phyloP scores from a whole-genome alignment of 2,888 invertebrate species.

The Temnothorax rugatulus region DNA sequence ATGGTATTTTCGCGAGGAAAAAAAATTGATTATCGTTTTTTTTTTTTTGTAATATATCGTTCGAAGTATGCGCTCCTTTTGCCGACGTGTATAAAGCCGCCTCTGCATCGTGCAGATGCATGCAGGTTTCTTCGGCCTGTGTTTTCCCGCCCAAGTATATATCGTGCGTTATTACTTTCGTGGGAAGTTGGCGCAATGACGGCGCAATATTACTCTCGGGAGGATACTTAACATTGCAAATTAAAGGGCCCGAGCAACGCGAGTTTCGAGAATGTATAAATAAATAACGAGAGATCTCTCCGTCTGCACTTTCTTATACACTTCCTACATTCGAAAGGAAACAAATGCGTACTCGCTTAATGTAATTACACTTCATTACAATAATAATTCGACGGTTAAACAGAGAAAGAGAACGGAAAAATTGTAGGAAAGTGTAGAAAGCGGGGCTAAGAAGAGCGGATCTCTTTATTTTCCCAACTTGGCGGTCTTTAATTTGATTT shows the following conservation, averaged over 20 bases:
- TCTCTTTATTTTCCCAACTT: not conserved
- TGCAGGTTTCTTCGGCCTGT: slow-evolving; percentile 21
- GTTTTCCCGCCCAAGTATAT: slow-evolving; percentile 6
- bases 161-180: slow-evolving; percentile 43
- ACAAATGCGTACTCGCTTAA: not conserved
- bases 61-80: not conserved
- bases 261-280: slow-evolving; percentile 42
- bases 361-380: slow-evolving; percentile 2
- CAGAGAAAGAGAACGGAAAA: slow-evolving; percentile 24
- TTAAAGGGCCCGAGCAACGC: slow-evolving; percentile 10
- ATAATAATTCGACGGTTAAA: slow-evolving; percentile 21
- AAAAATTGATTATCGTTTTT: not conserved
- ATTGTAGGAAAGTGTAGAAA: slow-evolving; percentile 28
- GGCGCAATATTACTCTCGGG: slow-evolving; percentile 19
- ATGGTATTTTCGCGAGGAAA: not conserved
- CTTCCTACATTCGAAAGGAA: not conserved
- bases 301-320: not conserved
- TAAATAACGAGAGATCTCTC: slow-evolving; percentile 25
- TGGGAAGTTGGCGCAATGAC: slow-evolving; percentile 32
- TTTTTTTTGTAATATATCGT: not conserved
- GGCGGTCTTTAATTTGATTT: not conserved
- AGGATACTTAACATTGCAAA: slow-evolving; percentile 45
- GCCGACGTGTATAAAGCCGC: not conserved
- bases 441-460: not conserved
- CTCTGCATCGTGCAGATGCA: slow-evolving; percentile 8